These are phyloP conservation scores for Danaus chrysippus DNA, from an alignment of 2,888 invertebrate genomes.

Conservation along the genomic window DNA sequence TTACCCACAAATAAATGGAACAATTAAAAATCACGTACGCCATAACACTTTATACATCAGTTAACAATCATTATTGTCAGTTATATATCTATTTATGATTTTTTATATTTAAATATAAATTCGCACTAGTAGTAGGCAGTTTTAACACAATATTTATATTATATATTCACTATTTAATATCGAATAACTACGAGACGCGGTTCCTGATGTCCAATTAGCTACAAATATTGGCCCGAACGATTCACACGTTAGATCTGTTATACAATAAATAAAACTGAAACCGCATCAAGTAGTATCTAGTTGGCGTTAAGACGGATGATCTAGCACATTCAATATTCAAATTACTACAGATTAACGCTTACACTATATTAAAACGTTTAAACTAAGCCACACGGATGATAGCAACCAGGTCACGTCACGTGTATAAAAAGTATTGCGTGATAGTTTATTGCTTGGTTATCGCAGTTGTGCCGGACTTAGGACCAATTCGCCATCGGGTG, in stretches of 20 bases:
- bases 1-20: conserved; percentile 51
- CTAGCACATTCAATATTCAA: conserved; percentile 67
- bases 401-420: conserved; percentile 54
- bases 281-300: conserved; percentile 52
- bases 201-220: conserved; percentile 26
- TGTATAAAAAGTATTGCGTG: conserved; percentile 54
- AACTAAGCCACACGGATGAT: conserved; percentile 8
- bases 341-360: conserved; percentile 62
- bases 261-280: conserved; percentile 27
- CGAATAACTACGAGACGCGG: conserved; percentile 51
- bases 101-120: conserved; percentile 76
- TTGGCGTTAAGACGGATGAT: conserved; percentile 61
- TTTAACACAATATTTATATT: conserved; percentile 70
- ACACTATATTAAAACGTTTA: conserved; percentile 38
- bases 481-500: conserved; percentile 78
- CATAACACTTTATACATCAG: conserved; percentile 77
- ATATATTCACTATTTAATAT: conserved; percentile 57
- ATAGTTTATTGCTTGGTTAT: conserved; percentile 68
- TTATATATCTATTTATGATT: conserved; percentile 77
- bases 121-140: conserved; percentile 78
- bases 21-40: conserved; percentile 68
- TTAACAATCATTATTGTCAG: conserved; percentile 80
- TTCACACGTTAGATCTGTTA: background rate
- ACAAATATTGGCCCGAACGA: conserved; percentile 7
- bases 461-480: conserved; percentile 82